Percentiles rank a stretch among this genome's conserved stretches.
phyloP scores from a whole-genome alignment of 2,797 vertebrate species.

The Molossus molossus region DNA sequence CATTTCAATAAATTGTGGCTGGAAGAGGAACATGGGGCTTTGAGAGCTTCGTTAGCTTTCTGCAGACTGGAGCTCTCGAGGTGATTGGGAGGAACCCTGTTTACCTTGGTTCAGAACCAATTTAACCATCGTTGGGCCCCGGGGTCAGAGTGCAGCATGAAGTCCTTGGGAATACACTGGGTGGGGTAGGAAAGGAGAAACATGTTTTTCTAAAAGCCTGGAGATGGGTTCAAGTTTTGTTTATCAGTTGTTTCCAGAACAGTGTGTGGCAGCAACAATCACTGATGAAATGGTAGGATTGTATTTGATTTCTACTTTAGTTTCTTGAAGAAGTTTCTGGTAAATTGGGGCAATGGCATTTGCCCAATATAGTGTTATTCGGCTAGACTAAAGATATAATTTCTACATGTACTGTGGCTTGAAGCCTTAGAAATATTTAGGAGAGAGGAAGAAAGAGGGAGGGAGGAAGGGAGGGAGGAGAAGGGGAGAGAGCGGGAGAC shows the following conservation, averaged over 20 bases:
- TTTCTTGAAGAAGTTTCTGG: conserved; percentile 53
- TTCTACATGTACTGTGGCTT: neutral
- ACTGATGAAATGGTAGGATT: conserved; percentile 4
- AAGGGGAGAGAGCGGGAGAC: neutral
- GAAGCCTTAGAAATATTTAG: conserved; percentile 19
- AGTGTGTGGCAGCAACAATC: neutral
- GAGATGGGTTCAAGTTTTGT: conserved; percentile 39
- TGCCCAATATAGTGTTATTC: neutral
- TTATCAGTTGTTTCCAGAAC: conserved; percentile 27
- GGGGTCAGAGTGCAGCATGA: neutral
- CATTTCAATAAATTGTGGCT: conserved; percentile 74
- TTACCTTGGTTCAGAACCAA: conserved; percentile 68
- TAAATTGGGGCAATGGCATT: neutral
- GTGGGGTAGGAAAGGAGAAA: neutral
- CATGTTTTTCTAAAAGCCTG: conserved; percentile 60
- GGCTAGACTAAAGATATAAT: neutral
- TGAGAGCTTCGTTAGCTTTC: conserved; percentile 72
- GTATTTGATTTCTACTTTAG: neutral
- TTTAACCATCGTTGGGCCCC: conserved; percentile 31
- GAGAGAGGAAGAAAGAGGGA: neutral
- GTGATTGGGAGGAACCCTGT: conserved; percentile 3
- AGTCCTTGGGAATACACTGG: conserved; percentile 18
- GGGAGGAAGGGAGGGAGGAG: neutral
- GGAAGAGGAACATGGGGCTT: conserved; percentile 77
- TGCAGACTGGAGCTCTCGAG: conserved; percentile 18